phyloP scores from a whole-genome alignment of 2,797 vertebrate species.

The Chloroceryle amazona region DNA sequence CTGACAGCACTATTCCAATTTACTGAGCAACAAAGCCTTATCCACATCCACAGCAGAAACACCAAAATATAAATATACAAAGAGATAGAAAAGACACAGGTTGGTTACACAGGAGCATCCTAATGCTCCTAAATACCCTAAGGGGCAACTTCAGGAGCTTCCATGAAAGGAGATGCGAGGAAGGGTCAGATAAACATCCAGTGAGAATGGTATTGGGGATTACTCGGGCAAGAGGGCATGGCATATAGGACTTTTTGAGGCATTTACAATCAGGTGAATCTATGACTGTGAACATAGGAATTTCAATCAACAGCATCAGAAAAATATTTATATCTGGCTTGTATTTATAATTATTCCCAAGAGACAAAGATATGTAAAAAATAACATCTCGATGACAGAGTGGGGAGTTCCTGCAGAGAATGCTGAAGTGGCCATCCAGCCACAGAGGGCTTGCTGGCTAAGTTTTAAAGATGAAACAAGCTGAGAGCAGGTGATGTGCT shows the following conservation, averaged over 20 bases:
- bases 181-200: neutral
- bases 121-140: neutral
- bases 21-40: neutral
- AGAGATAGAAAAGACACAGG: neutral
- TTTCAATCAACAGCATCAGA: neutral
- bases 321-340: neutral
- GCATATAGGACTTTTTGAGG: neutral
- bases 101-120: neutral
- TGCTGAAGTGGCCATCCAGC: neutral
- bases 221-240: neutral
- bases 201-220: accelerated
- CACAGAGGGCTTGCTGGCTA: neutral
- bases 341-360: neutral
- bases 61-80: neutral
- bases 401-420: neutral
- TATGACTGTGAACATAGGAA: neutral
- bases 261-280: neutral
- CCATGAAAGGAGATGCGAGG: neutral
- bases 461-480: conserved; percentile 20
- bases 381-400: neutral
- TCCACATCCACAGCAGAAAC: neutral
- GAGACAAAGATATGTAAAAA: neutral
- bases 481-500: conserved; percentile 6
- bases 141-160: neutral
- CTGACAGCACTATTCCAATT: neutral